These are phyloP conservation scores for Adelges cooleyi DNA, from an alignment of 1,140 invertebrate genomes.

Conservation along the genomic window DNA sequence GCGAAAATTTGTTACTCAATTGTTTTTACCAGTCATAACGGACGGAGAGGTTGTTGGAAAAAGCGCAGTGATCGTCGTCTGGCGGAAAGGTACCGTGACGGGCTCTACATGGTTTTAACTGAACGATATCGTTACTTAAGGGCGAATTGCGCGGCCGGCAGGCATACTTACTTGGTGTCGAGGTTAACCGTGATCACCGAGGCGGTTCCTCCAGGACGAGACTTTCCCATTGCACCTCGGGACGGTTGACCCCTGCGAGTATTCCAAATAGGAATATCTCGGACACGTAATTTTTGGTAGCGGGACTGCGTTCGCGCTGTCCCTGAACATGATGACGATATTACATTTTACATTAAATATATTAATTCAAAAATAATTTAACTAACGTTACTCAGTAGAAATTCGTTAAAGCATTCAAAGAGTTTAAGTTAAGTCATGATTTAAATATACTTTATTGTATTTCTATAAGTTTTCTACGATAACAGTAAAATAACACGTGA, in stretches of 20 bases:
- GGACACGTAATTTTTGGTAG: conserved; percentile 56
- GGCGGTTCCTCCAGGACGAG: conserved; percentile 55
- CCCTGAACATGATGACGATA: no score
- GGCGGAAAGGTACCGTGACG: background rate
- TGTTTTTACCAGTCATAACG: background rate
- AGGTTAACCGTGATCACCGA: conserved; percentile 52
- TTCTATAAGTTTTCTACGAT: no score
- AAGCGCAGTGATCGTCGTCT: background rate
- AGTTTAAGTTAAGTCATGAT: no score
- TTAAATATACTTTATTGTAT: no score
- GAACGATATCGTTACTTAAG: background rate
- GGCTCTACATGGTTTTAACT: background rate
- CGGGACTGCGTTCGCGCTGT: conserved; percentile 28
- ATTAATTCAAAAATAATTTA: no score
- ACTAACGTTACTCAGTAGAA: no score
- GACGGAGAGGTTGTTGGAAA: background rate
- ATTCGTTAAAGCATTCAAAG: no score
- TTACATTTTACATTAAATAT: no score
- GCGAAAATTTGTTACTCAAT: no score
- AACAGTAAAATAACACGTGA: no score
- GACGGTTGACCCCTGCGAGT: conserved; percentile 59
- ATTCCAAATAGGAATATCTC: conserved; percentile 57
- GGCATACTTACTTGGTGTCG: conserved; percentile 53
- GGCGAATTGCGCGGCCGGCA: background rate
- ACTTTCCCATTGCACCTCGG: conserved; percentile 57